Percentiles rank a stretch among this genome's conserved stretches.
phyloP scores from a whole-genome alignment of 2,113 vertebrate genomes.

The Xenopus laevis region DNA sequence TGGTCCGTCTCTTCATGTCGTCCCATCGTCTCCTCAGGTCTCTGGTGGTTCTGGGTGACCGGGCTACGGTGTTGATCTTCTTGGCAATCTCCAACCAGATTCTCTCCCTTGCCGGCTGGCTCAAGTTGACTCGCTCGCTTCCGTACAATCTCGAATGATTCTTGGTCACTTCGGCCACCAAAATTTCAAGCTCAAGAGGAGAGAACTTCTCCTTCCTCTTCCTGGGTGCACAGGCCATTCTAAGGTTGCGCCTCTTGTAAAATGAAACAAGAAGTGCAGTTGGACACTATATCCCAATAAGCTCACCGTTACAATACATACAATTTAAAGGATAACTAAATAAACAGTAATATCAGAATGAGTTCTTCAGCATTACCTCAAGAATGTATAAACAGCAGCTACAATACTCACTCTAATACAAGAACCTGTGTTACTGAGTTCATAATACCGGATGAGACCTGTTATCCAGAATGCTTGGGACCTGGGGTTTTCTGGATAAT shows the following conservation, averaged over 20 bases:
- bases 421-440: too few species aligned
- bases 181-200: slow-evolving; percentile 69
- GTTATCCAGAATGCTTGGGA: too few species aligned
- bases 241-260: slow-evolving; percentile 40
- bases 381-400: too few species aligned
- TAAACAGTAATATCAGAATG: too few species aligned
- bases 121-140: slow-evolving; percentile 63
- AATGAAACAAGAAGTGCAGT: slow-evolving; percentile 33
- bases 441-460: too few species aligned
- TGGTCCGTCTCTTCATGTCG: slow-evolving; percentile 70
- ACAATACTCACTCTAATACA: too few species aligned
- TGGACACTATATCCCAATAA: slow-evolving; percentile 27
- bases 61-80: slow-evolving; percentile 70
- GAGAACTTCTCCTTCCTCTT: slow-evolving; percentile 75
- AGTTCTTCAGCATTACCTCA: too few species aligned
- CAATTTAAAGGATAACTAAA: too few species aligned
- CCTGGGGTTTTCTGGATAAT: too few species aligned
- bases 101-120: slow-evolving; percentile 67
- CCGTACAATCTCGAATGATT: slow-evolving; percentile 69
- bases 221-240: slow-evolving; percentile 59
- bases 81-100: slow-evolving; percentile 74
- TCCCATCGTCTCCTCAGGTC: slow-evolving; percentile 78
- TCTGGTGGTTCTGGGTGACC: slow-evolving; percentile 68
- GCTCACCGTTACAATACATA: neutral
- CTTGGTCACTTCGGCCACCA: slow-evolving; percentile 73